Evolutionary conservation across 2,113 vertebrate species (phyloP), one percentile per base, ranked within the genome.

Genomic region (Peromyscus maniculatus): DNA sequence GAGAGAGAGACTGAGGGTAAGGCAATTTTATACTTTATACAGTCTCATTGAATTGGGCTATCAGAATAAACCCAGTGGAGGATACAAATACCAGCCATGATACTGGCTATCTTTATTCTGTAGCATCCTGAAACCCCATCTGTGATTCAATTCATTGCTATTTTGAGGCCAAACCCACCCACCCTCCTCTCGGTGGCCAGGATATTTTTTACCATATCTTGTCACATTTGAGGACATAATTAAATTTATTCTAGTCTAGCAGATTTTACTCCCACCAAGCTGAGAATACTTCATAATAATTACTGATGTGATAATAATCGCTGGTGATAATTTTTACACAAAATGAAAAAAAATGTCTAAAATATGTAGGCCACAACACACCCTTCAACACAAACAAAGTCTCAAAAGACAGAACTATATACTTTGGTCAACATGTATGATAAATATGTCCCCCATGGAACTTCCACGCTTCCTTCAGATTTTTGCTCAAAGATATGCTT

Each of bases 271-370:
- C 49, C 83, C 66, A 71, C 89, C 43, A 77, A 86, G 49, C 74
- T 93, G 59, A 67, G 67, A 92, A 97, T 78, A 93, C 22, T 39
- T 89, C 64, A 93, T 91, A 96, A 95, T 94, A 94, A 95, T 91
- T 89, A 64, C 36, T 31, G 86, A 55, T 52, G 84, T 89, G 71
- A 91, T 93, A 78, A 93, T 91, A 96, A 93, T 84, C 84, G 74
- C 87, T n/a, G 83, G 39, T 46, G 64, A 21, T 21, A 79, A 89
- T 74, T 91, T 97, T 93, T 80, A 87, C 46, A 74, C 21, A 43
- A 91, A 49, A 52, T 43, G 46, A 43, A 84, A 84, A 88, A 64
- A 86, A 89, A 49, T 21, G 22, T 78, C 75, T 79, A 72, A 96
- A 91, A 46, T 93, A 93, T 78, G 36, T 71, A 88, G 43, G 67